These are phyloP conservation scores for Fratercula arctica DNA, from an alignment of 2,797 vertebrate genomes.

Conservation along the genomic window DNA sequence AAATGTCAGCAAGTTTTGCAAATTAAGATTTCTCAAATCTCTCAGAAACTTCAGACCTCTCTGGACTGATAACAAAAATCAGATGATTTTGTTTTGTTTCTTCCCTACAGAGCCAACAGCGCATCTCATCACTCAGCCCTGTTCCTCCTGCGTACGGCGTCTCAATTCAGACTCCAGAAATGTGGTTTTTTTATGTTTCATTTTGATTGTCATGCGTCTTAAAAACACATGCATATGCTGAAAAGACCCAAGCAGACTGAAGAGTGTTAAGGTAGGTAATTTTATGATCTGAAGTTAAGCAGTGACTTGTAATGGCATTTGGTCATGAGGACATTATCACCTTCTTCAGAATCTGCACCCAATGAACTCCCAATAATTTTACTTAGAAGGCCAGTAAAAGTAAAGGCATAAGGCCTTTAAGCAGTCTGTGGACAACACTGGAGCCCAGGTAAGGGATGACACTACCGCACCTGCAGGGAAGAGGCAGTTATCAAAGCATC, in stretches of 20 bases:
- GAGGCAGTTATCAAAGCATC: not conserved
- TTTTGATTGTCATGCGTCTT: not conserved
- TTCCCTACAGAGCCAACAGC: not conserved
- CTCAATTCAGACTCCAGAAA: not conserved
- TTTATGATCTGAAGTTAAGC: not conserved
- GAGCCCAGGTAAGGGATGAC: not conserved
- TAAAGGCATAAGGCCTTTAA: not conserved
- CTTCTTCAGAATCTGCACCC: not conserved
- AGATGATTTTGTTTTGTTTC: not conserved
- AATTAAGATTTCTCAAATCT: slow-evolving; percentile 3
- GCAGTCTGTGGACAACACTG: accelerated
- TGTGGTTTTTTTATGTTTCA: not conserved
- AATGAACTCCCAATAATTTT: not conserved
- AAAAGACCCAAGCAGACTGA: not conserved
- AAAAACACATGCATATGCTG: not conserved
- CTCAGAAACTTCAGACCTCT: not conserved
- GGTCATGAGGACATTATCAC: not conserved
- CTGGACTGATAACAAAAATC: not conserved
- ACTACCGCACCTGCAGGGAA: not conserved
- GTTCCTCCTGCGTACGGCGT: not conserved
- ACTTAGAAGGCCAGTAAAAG: not conserved
- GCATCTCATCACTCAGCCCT: not conserved
- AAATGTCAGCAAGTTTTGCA: not conserved
- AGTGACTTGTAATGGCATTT: not conserved
- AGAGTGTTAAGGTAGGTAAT: not conserved